phyloP scores from a whole-genome alignment of 2,888 invertebrate species.

The Furcula furcula region DNA sequence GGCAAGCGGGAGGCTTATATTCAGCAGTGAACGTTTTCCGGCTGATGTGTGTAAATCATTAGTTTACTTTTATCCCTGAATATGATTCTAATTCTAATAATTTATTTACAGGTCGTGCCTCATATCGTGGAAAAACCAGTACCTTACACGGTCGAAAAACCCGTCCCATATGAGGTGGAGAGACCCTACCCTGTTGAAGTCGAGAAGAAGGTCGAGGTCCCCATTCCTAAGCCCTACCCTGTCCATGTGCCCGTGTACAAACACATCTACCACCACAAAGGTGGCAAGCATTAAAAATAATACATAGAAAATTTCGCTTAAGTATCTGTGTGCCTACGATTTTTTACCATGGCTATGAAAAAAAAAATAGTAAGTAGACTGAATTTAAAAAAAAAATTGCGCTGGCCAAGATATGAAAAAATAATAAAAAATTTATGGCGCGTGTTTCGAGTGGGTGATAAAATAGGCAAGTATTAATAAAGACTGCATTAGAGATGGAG shows the following conservation, averaged over 20 bases:
- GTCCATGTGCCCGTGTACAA: conserved; percentile 89
- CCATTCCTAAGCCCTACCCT: conserved; percentile 87
- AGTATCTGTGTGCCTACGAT: neutral
- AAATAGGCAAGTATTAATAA: no score
- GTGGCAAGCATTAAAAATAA: conserved; percentile 71
- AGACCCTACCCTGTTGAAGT: conserved; percentile 89
- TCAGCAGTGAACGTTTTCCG: no score
- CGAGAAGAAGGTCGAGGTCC: conserved; percentile 87
- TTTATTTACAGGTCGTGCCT: conserved; percentile 79
- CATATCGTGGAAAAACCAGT: conserved; percentile 88
- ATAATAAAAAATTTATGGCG: no score
- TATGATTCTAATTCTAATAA: neutral
- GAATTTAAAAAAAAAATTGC: no score
- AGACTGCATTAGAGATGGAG: no score
- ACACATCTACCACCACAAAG: conserved; percentile 85
- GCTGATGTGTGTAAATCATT: no score
- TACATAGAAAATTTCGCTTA: neutral
- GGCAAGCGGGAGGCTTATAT: no score
- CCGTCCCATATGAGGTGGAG: conserved; percentile 86
- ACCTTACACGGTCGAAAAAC: conserved; percentile 88
- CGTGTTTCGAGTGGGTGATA: no score
- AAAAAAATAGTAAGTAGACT: no score
- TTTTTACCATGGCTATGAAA: no score
- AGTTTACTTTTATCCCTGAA: no score
- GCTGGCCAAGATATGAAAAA: no score